phyloP scores from a whole-genome alignment of 2,113 vertebrate species.

The Lamprotornis superbus region DNA sequence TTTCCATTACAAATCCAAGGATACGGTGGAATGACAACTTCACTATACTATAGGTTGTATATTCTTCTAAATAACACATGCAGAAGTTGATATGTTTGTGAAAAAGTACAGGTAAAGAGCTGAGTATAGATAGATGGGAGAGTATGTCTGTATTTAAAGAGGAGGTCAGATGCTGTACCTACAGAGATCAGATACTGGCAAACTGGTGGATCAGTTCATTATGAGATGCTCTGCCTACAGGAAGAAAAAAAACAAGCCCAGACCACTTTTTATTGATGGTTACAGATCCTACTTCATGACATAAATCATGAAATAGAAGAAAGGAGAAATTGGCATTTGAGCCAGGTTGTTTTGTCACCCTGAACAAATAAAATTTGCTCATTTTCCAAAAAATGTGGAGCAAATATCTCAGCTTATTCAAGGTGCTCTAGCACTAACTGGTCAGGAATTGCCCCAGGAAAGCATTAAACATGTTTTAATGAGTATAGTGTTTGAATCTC shows the following conservation, averaged over 20 bases:
- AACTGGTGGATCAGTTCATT: neutral
- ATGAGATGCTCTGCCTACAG: neutral
- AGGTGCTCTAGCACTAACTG: neutral
- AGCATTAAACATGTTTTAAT: neutral
- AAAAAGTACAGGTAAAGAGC: neutral
- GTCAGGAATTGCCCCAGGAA: neutral
- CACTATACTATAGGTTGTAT: neutral
- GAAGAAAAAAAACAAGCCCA: neutral
- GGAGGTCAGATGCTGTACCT: neutral
- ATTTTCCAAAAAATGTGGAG: neutral
- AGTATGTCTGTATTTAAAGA: neutral
- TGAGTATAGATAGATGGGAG: neutral
- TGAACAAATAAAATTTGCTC: neutral
- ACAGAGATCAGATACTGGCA: neutral
- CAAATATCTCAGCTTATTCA: neutral
- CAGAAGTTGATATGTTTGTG: neutral
- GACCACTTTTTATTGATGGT: neutral
- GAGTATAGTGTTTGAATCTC: neutral
- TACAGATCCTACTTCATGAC: neutral
- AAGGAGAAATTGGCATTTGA: neutral
- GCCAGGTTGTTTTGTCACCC: neutral
- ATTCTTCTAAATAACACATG: neutral
- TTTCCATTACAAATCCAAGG: slow-evolving; percentile 50
- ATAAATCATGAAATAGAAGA: neutral
- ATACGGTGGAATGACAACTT: neutral